Evolutionary conservation across 2,888 invertebrate species (phyloP).

Genomic region (Andrena dorsata): DNA sequence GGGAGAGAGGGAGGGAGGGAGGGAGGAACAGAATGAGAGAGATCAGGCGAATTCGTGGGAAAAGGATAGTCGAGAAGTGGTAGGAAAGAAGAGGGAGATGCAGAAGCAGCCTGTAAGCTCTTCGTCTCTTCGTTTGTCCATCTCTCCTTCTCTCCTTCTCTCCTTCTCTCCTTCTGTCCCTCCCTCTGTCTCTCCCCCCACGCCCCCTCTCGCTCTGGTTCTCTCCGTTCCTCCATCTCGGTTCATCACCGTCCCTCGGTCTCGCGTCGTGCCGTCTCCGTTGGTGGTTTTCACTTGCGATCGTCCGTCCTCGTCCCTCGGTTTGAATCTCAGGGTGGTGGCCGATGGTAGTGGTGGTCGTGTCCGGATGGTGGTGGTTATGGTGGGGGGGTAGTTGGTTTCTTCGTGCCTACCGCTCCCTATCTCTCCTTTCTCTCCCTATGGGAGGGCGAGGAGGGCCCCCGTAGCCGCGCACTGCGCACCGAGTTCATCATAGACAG

Average conservation of each 20-base stretch:
- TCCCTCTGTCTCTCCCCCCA: conserved; percentile 34
- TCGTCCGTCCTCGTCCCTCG: conserved; percentile 56
- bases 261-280: conserved; percentile 60
- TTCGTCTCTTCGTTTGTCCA: conserved; percentile 34
- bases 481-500: conserved; percentile 83
- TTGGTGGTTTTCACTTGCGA: conserved; percentile 57
- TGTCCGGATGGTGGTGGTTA: conserved; percentile 76
- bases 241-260: conserved; percentile 27
- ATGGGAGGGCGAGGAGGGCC: conserved; percentile 77
- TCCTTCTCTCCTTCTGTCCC: conserved; percentile 6
- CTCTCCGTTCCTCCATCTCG: conserved; percentile 28
- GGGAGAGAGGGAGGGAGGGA: conserved; percentile 29
- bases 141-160: conserved; percentile 32
- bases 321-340: conserved; percentile 66
- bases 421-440: conserved; percentile 74
- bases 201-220: conserved; percentile 8
- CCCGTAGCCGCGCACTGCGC: conserved; percentile 80
- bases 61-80: conserved; percentile 43
- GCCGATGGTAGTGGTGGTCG: conserved; percentile 73
- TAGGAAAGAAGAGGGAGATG: conserved; percentile 54
- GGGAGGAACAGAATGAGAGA: conserved; percentile 23
- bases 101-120: conserved; percentile 48
- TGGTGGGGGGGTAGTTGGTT: conserved; percentile 76
- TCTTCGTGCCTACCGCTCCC: conserved; percentile 73
- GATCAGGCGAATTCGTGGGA: conserved; percentile 25